Evolutionary conservation across 2,113 vertebrate species (phyloP).

Genomic region (Trichomycterus rosablanca): DNA sequence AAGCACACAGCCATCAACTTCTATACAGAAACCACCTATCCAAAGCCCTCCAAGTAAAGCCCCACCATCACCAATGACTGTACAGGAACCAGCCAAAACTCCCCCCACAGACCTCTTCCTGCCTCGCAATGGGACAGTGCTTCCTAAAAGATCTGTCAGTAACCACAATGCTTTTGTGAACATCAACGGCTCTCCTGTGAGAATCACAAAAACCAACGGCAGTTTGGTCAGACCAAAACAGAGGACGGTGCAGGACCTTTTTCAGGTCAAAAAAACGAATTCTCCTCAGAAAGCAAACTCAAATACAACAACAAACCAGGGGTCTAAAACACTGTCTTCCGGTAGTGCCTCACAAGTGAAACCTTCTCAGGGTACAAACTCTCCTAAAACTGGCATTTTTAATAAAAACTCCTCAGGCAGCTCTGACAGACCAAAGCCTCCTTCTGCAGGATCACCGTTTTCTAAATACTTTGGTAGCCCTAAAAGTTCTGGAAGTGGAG

Average conservation of each 20-base stretch:
- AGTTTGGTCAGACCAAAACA: conserved; percentile 40
- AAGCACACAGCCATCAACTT: conserved; percentile 7
- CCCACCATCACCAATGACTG: neutral
- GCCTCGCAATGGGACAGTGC: neutral
- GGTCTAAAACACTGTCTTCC: neutral
- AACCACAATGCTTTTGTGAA: conserved; percentile 65
- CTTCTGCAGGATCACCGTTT: conserved; percentile 9
- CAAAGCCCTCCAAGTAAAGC: too few relatives aligned
- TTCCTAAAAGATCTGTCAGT: conserved; percentile 62
- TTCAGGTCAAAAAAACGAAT: conserved; percentile 32
- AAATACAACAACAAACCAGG: conserved; percentile 1
- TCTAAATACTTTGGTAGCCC: conserved; percentile 44
- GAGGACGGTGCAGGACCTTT: conserved; percentile 55
- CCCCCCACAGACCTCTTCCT: neutral
- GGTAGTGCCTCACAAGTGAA: conserved; percentile 3
- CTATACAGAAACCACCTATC: conserved; percentile 36
- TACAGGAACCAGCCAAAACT: neutral
- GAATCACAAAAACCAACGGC: conserved; percentile 50
- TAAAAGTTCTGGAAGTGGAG: neutral
- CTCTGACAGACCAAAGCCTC: conserved; percentile 17
- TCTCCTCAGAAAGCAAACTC: conserved; percentile 28
- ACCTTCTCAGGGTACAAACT: neutral
- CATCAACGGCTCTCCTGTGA: conserved; percentile 68
- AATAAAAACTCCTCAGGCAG: conserved; percentile 1
- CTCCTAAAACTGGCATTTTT: neutral